A percentile compares a stretch with the other conserved stretches of the same genome.
Evolutionary conservation across 2,797 vertebrate genomes (phyloP).

Genomic region (Esox lucius): DNA sequence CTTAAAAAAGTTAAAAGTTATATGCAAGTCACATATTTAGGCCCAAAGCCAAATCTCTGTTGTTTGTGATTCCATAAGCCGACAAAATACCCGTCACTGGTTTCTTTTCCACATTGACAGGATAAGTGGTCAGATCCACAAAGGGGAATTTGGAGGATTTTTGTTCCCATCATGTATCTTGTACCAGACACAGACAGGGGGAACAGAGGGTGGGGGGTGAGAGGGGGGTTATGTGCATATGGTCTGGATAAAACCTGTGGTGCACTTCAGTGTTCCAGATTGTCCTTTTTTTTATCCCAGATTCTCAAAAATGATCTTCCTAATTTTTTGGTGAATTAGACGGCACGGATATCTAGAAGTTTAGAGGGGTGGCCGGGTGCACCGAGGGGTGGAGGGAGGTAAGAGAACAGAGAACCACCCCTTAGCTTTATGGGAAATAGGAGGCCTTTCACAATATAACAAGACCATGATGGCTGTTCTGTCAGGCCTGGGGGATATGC

Average conservation of each 20-base stretch:
- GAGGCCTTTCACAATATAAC: slow-evolving; percentile 51
- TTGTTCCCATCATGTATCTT: slow-evolving; percentile 46
- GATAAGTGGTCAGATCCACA: slow-evolving; percentile 37
- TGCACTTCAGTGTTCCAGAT: slow-evolving; percentile 63
- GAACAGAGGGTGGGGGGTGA: too few species aligned
- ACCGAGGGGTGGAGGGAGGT: slow-evolving; percentile 1
- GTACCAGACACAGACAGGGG: slow-evolving; percentile 45
- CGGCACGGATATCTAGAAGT: slow-evolving; percentile 64
- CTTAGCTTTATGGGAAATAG: slow-evolving; percentile 74
- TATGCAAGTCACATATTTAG: slow-evolving; percentile 17
- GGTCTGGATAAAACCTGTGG: slow-evolving; percentile 72
- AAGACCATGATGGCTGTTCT: slow-evolving; percentile 54
- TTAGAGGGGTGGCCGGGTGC: slow-evolving; percentile 30
- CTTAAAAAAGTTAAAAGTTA: slow-evolving; percentile 27
- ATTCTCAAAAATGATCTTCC: slow-evolving; percentile 73
- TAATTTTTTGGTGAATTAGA: slow-evolving; percentile 75
- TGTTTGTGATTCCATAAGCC: slow-evolving; percentile 10
- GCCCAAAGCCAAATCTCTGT: slow-evolving; percentile 25
- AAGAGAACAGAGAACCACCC: slow-evolving; percentile 55
- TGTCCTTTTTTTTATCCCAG: slow-evolving; percentile 72
- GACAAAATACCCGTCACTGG: slow-evolving; percentile 24
- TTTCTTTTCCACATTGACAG: slow-evolving; percentile 44
- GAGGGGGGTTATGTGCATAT: slow-evolving; percentile 56
- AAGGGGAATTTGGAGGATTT: slow-evolving; percentile 24
- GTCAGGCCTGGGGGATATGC: slow-evolving; percentile 47